Base-by-base conservation (phyloP, 1,140 invertebrate genomes). In the Capitella teleta region DNA sequence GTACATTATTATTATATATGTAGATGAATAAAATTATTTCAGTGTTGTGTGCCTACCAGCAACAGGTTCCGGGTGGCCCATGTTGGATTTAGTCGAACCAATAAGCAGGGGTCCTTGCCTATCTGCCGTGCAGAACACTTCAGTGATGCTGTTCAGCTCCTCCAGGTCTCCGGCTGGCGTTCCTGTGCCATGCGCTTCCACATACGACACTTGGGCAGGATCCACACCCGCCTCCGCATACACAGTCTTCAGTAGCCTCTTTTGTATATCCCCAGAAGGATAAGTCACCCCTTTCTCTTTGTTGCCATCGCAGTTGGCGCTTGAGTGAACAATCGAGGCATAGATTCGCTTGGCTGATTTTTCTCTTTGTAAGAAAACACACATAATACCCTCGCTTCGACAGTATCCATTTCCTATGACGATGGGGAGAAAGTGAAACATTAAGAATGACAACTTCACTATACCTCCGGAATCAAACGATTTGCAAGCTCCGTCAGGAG, bases 71-170 rank as follows among this genome's bases (percentile, higher is more conserved):
- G 91, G 82, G 62, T 98, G 94, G 0, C 94, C 94, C 87, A 97
- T 94, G 70, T 97, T 98, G 1, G 88, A 92, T 67, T 98, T 98
- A 0, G 95, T 85, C 0, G 92, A 95, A 2, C 94, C 94, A 61
- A 98, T 82, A 1, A 94, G 66, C 18, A 98, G 73, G 2, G 92
- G 88, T 0, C 70, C 72, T 10, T 79, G 40, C 16, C 34, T 16
- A 40, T 49, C 79, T 50, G 83, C 82, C 64, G 83, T 83, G 69
- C 91, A 96, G 72, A 97, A 95, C 21, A 94, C 77, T 45, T 91
- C 84, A 0, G 83, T 83, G 50, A 98, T 90, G 0, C 89, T 85
- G 63, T 94, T 93, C 0, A 93, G 81, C 76, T 98, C 94, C 68
- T 96, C 86, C 0, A 92, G 91, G 74, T 98, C 94, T 19, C 94